Percentiles rank a stretch among this genome's conserved stretches.
phyloP scores from a whole-genome alignment of 2,113 vertebrate genomes.

The Ciconia boyciana region DNA sequence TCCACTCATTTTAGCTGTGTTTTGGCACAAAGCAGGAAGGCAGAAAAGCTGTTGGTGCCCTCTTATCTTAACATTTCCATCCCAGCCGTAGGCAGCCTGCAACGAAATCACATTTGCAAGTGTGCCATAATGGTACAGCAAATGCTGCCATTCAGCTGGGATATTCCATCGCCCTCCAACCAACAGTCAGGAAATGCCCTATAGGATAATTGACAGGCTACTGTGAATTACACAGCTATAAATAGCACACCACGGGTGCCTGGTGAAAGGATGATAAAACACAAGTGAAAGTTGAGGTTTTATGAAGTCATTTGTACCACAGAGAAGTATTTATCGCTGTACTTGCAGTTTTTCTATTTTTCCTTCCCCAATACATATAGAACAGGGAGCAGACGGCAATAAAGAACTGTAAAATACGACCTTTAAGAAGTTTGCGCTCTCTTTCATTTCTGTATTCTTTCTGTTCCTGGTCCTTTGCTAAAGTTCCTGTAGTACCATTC shows the following conservation, averaged over 20 bases:
- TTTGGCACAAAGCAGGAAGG: neutral
- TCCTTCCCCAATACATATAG: neutral
- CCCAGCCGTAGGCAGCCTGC: neutral
- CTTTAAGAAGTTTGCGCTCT: neutral
- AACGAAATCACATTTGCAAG: constrained; percentile 22
- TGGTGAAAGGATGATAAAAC: constrained; percentile 51
- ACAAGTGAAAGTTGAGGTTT: neutral
- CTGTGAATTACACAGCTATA: constrained; percentile 54
- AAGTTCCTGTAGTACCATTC: neutral
- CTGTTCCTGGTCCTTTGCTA: neutral
- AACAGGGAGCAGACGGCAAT: neutral
- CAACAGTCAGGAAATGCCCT: constrained; percentile 9
- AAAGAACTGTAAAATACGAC: constrained; percentile 47
- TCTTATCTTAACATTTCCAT: constrained; percentile 31
- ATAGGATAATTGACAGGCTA: constrained; percentile 4
- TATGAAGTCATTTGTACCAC: constrained; percentile 30
- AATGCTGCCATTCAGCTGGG: constrained; percentile 7
- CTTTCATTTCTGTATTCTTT: constrained; percentile 15
- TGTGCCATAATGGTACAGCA: constrained; percentile 9
- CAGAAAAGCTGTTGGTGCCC: neutral
- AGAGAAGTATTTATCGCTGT: constrained; percentile 10
- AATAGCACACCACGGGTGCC: constrained; percentile 42
- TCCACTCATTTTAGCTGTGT: neutral
- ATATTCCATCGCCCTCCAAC: constrained; percentile 15
- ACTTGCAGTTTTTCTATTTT: constrained; percentile 38